Evolutionary conservation across 2,797 vertebrate genomes (phyloP).

Genomic region (Chaenodraco wilsoni): DNA sequence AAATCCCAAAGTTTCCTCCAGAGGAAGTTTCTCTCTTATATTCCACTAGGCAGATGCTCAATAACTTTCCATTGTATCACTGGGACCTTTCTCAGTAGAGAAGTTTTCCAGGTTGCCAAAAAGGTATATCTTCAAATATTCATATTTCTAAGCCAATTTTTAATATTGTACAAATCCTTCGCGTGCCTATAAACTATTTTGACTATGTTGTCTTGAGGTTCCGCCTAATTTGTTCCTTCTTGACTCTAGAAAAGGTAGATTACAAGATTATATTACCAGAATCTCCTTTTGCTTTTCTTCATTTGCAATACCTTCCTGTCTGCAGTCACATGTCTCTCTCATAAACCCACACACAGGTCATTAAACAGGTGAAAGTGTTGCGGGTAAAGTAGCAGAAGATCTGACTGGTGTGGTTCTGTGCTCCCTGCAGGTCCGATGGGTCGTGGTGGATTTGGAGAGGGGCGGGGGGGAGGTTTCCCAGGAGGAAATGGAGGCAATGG

Average conservation of each 20-base stretch:
- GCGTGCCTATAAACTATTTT: neutral
- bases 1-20: no score
- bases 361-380: neutral
- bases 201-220: neutral
- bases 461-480: slow-evolving; percentile 83
- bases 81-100: no score
- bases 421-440: slow-evolving; percentile 80
- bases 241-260: no score
- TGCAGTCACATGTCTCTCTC: neutral
- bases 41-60: no score
- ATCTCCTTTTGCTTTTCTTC: no score
- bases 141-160: neutral
- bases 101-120: no score
- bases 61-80: no score
- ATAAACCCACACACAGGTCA: neutral
- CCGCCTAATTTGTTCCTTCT: neutral
- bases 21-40: no score
- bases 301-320: neutral
- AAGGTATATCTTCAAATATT: neutral
- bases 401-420: neutral
- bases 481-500: slow-evolving; percentile 79
- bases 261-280: no score
- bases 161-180: no score
- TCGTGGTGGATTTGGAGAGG: slow-evolving; percentile 87
- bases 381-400: neutral